Percentiles rank a stretch among this genome's conserved stretches.
Evolutionary conservation across 1,140 invertebrate species (phyloP).

Genomic region (Aphelinus atriplicis): DNA sequence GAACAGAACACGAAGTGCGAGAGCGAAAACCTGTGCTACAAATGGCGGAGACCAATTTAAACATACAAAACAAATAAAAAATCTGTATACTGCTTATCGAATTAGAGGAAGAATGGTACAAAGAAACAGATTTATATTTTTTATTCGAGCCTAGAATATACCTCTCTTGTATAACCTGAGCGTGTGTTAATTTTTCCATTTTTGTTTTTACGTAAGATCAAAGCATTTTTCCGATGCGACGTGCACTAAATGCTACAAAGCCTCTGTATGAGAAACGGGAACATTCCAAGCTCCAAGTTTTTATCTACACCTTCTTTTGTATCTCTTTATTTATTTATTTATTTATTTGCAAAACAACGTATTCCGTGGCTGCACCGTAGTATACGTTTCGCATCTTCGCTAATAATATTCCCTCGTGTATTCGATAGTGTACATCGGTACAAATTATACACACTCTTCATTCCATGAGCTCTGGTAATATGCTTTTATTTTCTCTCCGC

Average conservation of each 20-base stretch:
- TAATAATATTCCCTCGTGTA: slow-evolving; percentile 6
- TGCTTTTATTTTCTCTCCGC: not conserved
- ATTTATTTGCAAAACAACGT: slow-evolving; percentile 15
- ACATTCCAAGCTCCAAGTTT: slow-evolving; percentile 30
- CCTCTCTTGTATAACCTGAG: slow-evolving; percentile 7
- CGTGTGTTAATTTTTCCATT: slow-evolving; percentile 8
- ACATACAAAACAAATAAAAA: slow-evolving; percentile 17
- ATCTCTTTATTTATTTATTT: slow-evolving; percentile 30
- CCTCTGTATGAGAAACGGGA: slow-evolving; percentile 3
- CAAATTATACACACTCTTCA: not conserved
- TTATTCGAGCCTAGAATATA: slow-evolving; percentile 29
- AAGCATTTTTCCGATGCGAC: not conserved
- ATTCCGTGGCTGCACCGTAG: not conserved
- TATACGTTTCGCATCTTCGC: not conserved
- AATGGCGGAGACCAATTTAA: slow-evolving; percentile 38
- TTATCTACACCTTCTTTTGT: slow-evolving; percentile 15
- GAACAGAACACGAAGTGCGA: slow-evolving; percentile 15
- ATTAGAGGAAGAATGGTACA: slow-evolving; percentile 34
- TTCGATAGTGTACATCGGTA: not conserved
- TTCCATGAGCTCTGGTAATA: not conserved
- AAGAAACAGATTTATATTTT: slow-evolving; percentile 34
- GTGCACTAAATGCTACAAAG: not conserved
- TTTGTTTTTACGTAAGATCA: not conserved
- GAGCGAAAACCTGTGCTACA: slow-evolving; percentile 39
- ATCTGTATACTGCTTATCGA: slow-evolving; percentile 33